Evolutionary conservation across 2,113 vertebrate genomes (phyloP), one percentile per base, ranked within the genome.

Genomic region (Mesoclemmys tuberculata): DNA sequence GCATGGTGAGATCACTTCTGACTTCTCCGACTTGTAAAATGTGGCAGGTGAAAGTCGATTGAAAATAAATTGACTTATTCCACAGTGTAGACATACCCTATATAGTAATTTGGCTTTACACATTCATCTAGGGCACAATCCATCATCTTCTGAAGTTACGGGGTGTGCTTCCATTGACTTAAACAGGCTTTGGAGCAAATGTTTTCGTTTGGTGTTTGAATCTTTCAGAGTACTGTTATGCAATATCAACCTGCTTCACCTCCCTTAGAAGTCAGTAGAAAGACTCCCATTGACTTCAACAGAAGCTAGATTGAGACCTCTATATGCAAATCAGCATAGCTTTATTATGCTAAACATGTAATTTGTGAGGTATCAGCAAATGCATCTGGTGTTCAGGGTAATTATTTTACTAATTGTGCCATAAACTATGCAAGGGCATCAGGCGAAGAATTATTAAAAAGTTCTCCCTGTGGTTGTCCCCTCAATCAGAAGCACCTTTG

Each of bases 401-500:
- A 38, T 92, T 87, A 82, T 74, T 89, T 85, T 51, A 1, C 79
- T 89, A 82, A n/a, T 52, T 90, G 35, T 91, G 89, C 90, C 84
- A 71, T 87, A 90, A 94, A 85, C 54, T 92, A 92, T 80, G 48
- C 46, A 89, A 95, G 89, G 51, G 61, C 90, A 85, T 81, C 2
- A 29, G 5, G 44, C 75, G 88, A 95, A 84, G 7, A 93, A 79
- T 16, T 79, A 12, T 79, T 44, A 4, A 71, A 71, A 93, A 92
- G 82, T 14, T 58, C 85, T 29, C 92, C 27, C 61, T 82, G 22
- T 81, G 58, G 19, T 91, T 38, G 85, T 92, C 44, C 85, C 77
- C 82, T 84, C 95, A 75, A 88, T 86, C 88, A 95, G 88, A 85
- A 94, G 93, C 89, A 51, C 80, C 87, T 71, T 90, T 97, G 94